These are phyloP conservation scores for Vulpes ferrilata DNA, from an alignment of 2,113 vertebrate species.

Conservation along the genomic window DNA sequence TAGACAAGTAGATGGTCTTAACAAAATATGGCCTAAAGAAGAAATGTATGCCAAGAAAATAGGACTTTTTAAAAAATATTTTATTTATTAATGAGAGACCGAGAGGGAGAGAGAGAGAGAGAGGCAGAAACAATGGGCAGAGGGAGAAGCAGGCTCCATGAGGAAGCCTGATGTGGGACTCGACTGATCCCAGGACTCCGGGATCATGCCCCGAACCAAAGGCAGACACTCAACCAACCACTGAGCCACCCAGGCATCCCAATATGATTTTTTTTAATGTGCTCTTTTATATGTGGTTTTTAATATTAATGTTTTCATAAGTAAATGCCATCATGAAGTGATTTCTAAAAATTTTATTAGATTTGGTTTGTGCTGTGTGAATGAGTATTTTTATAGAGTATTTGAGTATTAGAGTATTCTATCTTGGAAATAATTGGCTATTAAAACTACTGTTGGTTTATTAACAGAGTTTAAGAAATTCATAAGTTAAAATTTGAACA, in stretches of 20 bases:
- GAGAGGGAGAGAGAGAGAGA: too few relatives aligned
- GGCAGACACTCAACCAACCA: too few relatives aligned
- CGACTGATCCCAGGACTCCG: too few relatives aligned
- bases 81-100: too few relatives aligned
- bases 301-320: conserved; percentile 18
- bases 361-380: neutral
- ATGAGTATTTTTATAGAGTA: neutral
- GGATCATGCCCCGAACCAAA: too few relatives aligned
- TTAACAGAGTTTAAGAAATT: neutral
- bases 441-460: neutral
- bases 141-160: too few relatives aligned
- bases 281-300: neutral
- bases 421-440: neutral
- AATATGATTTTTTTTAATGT: neutral
- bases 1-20: neutral
- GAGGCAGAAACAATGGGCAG: too few relatives aligned
- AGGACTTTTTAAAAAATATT: neutral
- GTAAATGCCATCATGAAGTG: neutral
- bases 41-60: neutral
- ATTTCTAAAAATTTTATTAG: neutral
- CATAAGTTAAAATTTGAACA: neutral
- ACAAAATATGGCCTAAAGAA: neutral
- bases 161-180: too few relatives aligned
- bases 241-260: too few relatives aligned
- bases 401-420: neutral